Base-by-base conservation (phyloP, 2,888 invertebrate genomes). In the Philopedon plagiatum region DNA sequence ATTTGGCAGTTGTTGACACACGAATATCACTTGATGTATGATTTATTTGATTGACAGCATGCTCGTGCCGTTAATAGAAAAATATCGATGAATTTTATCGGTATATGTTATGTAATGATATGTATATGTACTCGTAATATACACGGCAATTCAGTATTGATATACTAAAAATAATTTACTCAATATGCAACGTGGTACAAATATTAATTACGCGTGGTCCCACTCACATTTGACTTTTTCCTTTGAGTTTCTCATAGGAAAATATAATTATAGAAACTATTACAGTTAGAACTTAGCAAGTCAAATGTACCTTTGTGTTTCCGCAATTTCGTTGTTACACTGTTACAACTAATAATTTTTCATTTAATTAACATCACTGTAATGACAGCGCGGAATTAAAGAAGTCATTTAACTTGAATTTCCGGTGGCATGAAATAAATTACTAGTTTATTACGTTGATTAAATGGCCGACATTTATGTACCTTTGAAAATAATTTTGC, bases 1-100 rank as follows among this genome's bases (percentile, higher is more conserved):
- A 32, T 51, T 63, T 63, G 51, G 21, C n/a, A 51, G 23, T 23
- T 54, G 54, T 39, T 37, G 54, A 56, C 54, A 39, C 41, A 37
- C 23, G 46, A 32, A 7, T 37, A 51, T 34, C 51, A 49, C 51
- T 54, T 64, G 26, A 49, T 21, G 21, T 32, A 32, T 63, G 62
- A 49, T 63, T 63, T 34, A 13, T 44, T 44, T 44, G 2, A 44
- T 44, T 44, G 44, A 2, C 39, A 44, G n/a, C 3, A 3, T 44
- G n/a, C 19, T 44, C 15, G 15, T 13, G n/a, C 11, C 2, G 39
- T 39, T 39, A 39, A 13, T 39, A 39, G 15, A 39, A 39, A 13
- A 39, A 13, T 39, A 39, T 39, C n/a, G n/a, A n/a, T n/a, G n/a
- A n/a, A n/a, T n/a, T n/a, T n/a, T n/a, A n/a, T n/a, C n/a, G n/a